Evolutionary conservation across 2,888 invertebrate species (phyloP), one percentile per base, ranked within the genome.

Genomic region (Chrysolina haemoptera): DNA sequence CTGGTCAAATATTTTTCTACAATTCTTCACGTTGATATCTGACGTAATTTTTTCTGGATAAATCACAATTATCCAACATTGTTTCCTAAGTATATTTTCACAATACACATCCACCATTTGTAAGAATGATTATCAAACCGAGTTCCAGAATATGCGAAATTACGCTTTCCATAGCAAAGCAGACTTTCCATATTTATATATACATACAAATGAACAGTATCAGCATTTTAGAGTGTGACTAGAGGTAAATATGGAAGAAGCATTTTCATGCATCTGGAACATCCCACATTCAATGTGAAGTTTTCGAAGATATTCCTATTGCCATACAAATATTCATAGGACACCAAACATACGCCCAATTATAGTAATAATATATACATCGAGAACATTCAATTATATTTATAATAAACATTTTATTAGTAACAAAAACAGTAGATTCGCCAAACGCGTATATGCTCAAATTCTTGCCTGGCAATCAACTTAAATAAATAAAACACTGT

Each of bases 381-480:
- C 62, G 69, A 75, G 72, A 74, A 75, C 74, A 74, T 68, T 70
- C 20, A 75, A 77, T 77, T 65, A 79, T 79, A 78, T 80, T 79
- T 77, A 78, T 76, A 81, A 82, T 81, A 81, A 81, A 82, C 80
- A 82, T 81, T 79, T 80, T 63, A 80, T 76, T 73, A 76, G 78
- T 81, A 82, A 82, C 82, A 80, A 77, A 82, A 83, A 82, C 79
- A 68, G 78, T 78, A 48, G 70, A 71, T 70, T 71, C 69, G 55
- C 76, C 74, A 68, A 81, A 81, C 76, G 76, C 75, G 55, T 22
- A 41, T 18, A 22, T 71, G 78, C 78, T 78, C 77, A 81, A 83
- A 82, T 80, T 75, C 77, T 83, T 83, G 83, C 80, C 83, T 82
- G 82, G 84, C 83, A 83, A 83, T 71, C 67, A 79, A 80, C 71